phyloP scores from a whole-genome alignment of 2,888 invertebrate genomes.

The Lottia gigantea region DNA sequence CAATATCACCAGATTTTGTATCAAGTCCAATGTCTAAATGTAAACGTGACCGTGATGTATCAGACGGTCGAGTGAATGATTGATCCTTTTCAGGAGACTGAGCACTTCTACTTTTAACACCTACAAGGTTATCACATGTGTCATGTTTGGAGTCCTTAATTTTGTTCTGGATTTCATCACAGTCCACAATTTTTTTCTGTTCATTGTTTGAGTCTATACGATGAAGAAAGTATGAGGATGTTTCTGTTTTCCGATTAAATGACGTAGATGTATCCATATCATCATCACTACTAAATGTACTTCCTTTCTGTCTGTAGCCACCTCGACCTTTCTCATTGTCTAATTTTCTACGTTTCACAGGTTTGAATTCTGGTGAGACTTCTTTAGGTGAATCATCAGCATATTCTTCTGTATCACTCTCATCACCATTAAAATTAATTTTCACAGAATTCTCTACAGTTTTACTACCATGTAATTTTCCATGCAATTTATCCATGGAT shows the following conservation, averaged over 20 bases:
- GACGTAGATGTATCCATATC: slow-evolving; percentile 31
- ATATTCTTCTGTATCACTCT: slow-evolving; percentile 45
- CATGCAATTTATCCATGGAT: slow-evolving; percentile 58
- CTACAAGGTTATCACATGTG: slow-evolving; percentile 5
- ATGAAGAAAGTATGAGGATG: background rate
- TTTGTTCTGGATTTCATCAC: slow-evolving; percentile 7
- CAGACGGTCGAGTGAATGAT: slow-evolving; percentile 5
- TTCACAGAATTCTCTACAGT: slow-evolving; percentile 21
- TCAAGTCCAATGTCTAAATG: background rate
- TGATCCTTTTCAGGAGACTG: slow-evolving; percentile 53
- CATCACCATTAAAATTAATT: slow-evolving; percentile 30
- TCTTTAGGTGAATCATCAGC: slow-evolving; percentile 50
- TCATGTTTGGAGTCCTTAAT: slow-evolving; percentile 3
- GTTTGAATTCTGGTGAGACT: slow-evolving; percentile 46
- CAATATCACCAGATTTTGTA: slow-evolving; percentile 3
- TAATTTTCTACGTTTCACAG: slow-evolving; percentile 50
- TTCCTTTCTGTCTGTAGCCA: slow-evolving; percentile 45
- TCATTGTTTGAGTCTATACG: slow-evolving; percentile 6
- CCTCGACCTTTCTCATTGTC: slow-evolving; percentile 37
- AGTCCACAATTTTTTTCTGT: background rate
- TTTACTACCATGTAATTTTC: slow-evolving; percentile 25
- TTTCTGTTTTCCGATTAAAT: slow-evolving; percentile 12
- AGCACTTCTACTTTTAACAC: slow-evolving; percentile 41
- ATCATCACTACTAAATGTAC: slow-evolving; percentile 50
- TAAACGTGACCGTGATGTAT: background rate